A percentile compares a stretch with the other conserved stretches of the same genome.
Evolutionary conservation across 1,140 invertebrate genomes (phyloP).

Genomic region (Berghia stephanieae): DNA sequence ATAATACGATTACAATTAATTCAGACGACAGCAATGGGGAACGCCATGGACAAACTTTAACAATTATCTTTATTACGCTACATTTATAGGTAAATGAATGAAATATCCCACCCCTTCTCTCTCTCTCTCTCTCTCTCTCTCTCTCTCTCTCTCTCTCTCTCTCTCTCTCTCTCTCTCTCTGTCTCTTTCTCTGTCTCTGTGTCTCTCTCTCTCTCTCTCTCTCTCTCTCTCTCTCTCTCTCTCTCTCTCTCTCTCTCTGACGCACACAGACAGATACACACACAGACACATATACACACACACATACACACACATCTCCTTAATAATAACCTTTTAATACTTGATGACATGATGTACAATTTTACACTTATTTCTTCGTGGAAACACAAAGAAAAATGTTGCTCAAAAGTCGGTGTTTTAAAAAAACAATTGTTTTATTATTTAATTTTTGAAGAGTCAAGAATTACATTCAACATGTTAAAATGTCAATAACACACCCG

Average conservation of each 20-base stretch:
- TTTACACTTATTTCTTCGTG: background rate
- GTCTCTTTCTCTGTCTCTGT: background rate
- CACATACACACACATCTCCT: background rate
- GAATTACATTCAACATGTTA: too few relatives aligned
- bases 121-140: background rate
- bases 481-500: too few relatives aligned
- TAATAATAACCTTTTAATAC: background rate
- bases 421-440: too few relatives aligned
- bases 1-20: background rate
- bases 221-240: slow-evolving; percentile 2
- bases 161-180: background rate
- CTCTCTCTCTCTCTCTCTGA: background rate
- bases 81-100: background rate
- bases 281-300: slow-evolving; percentile 5
- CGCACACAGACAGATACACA: background rate
- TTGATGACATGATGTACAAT: background rate
- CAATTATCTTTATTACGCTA: background rate
- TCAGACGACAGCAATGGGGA: background rate
- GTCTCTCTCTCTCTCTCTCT: background rate
- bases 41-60: background rate
- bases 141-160: background rate
- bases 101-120: background rate
- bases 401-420: background rate
- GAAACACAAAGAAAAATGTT: background rate
- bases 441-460: too few relatives aligned